A percentile compares a stretch with the other conserved stretches of the same genome.
Evolutionary conservation across 2,888 invertebrate species (phyloP).

Genomic region (Pseudanteris insignis): DNA sequence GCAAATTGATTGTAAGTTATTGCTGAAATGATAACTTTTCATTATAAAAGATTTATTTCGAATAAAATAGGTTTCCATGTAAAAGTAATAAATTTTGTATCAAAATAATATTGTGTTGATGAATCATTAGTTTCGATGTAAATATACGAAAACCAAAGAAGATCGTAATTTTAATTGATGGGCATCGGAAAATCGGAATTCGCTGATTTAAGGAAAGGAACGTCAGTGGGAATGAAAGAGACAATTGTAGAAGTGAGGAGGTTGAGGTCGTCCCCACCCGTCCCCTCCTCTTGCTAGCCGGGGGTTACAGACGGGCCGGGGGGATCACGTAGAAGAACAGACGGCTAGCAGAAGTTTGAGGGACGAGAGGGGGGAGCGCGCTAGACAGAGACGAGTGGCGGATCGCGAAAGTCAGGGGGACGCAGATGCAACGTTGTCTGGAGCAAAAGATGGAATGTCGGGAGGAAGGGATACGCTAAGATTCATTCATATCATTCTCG

Average conservation of each 20-base stretch:
- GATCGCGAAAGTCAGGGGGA: conserved; percentile 17
- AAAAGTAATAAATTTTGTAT: too few relatives aligned
- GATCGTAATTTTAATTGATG: too few relatives aligned
- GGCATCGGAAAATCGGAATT: background rate
- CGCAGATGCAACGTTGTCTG: conserved; percentile 24
- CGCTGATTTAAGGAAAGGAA: background rate
- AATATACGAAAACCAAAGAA: too few relatives aligned
- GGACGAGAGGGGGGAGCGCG: conserved; percentile 65
- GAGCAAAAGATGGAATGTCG: conserved; percentile 14
- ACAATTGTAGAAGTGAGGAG: too few relatives aligned
- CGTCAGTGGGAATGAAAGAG: too few relatives aligned
- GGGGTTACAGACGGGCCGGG: conserved; percentile 2
- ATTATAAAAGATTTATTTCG: too few relatives aligned
- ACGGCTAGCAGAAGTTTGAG: conserved; percentile 54
- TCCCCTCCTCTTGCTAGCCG: too few relatives aligned
- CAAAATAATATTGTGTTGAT: background rate
- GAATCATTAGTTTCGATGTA: background rate
- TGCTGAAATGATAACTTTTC: too few relatives aligned
- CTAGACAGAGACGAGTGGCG: conserved; percentile 46
- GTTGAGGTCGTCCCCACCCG: too few relatives aligned
- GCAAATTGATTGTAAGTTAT: too few relatives aligned
- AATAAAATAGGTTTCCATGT: too few relatives aligned
- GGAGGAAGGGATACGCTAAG: conserved; percentile 27
- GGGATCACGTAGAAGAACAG: conserved; percentile 7
- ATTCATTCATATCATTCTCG: conserved; percentile 41